Base-by-base conservation (phyloP, 1,140 invertebrate genomes). In the Helicorthomorpha holstii region DNA sequence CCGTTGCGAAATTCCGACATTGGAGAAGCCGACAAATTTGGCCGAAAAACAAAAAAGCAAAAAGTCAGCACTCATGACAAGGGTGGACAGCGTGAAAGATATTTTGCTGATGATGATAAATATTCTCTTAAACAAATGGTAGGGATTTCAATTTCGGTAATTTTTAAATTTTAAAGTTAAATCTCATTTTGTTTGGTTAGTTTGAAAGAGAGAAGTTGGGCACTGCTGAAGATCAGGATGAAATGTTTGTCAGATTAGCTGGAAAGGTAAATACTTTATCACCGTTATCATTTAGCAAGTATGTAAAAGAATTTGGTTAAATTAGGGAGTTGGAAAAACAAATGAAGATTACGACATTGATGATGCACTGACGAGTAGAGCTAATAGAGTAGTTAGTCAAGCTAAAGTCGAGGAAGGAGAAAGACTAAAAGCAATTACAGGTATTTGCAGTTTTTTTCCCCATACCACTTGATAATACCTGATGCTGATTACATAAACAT, bases 31-130 rank as follows among this genome's bases (percentile, higher is more conserved):
- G 51, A 56, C 26, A 51, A 38, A 38, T 58, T 59, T 38, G 56
- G 51, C 73, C 73, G 65, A 70, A 73, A 48, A 75, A 58, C 49
- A 58, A 66, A 74, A 68, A 69, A 71, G 56, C 62, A 57, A 56
- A 68, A 69, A 60, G 59, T 78, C 29, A 75, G 80, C 53, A 93
- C 87, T 10, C 83, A 93, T 54, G 60, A 56, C 62, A 66, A 70
- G 52, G 70, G 69, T 53, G 81, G 82, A 1, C 71, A 88, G 62
- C 74, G 88, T 58, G 70, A 79, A 16, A 75, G 80, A 51, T 92
- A 93, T 69, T 94, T 90, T 73, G 76, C 81, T 38, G 87, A 94
- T 71, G 89, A 94, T 73, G 86, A 93, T 63, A 82, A 82, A 66
- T 82, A 85, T 69, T 80, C 83, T 42, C 75, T 95, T 14, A 76